Percentiles rank a stretch among this genome's conserved stretches.
Conservation (phyloP, 2,888 invertebrate species). For the Hydraecia micacea region DNA sequence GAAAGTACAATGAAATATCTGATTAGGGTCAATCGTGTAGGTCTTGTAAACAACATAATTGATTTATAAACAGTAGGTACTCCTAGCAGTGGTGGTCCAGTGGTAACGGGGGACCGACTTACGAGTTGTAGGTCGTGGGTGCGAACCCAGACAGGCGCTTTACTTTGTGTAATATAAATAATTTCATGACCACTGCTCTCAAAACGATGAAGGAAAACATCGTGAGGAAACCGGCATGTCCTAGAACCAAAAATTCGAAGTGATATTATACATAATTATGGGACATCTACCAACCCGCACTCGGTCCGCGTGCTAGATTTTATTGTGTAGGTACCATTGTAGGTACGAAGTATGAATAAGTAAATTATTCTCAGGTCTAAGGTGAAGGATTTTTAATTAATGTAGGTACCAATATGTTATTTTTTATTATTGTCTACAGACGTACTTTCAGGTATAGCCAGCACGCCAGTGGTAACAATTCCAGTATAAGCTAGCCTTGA, state of each 20-base stretch:
- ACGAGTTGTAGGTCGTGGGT: too few species aligned
- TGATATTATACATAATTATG: too few species aligned
- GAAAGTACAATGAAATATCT: conserved; percentile 18
- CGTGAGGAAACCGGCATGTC: too few species aligned
- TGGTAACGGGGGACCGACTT: too few species aligned
- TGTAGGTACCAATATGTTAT: background rate
- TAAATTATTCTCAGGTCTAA: conserved; percentile 1
- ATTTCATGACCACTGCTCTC: too few species aligned
- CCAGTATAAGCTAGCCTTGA: background rate
- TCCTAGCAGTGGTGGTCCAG: too few species aligned
- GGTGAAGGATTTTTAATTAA: conserved; percentile 8
- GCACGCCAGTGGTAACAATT: background rate
- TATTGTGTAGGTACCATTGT: background rate
- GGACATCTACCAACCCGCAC: too few species aligned
- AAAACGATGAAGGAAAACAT: too few species aligned
- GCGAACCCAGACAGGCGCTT: too few species aligned
- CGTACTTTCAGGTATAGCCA: background rate
- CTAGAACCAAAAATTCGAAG: too few species aligned
- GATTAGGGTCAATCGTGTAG: conserved; percentile 25
- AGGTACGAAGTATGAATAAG: conserved; percentile 8
- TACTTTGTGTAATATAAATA: too few species aligned
- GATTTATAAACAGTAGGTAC: conserved; percentile 17
- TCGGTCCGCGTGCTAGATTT: too few species aligned
- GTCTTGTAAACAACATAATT: conserved; percentile 28
- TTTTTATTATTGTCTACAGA: background rate